A percentile compares a stretch with the other conserved stretches of the same genome.
Conservation (phyloP, 2,888 invertebrate genomes). For the Xestia rhomboidea region DNA sequence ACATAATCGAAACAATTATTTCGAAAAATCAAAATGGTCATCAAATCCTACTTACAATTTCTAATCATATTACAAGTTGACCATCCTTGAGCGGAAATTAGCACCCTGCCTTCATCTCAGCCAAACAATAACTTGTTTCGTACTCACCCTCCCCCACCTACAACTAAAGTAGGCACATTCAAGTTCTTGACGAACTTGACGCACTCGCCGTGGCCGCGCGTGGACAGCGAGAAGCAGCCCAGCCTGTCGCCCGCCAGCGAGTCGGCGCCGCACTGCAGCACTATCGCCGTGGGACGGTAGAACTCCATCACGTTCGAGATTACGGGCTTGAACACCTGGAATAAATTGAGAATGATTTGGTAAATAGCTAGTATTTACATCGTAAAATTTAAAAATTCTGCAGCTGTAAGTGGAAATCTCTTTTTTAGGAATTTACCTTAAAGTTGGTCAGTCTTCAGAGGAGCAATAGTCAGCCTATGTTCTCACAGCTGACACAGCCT, state of each 20-base stretch:
- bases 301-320: slow-evolving; percentile 98
- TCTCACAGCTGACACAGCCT: not conserved
- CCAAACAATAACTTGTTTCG: not conserved
- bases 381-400: not conserved
- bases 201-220: slow-evolving; percentile 99
- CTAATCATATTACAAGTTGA: not conserved
- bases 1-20: not conserved
- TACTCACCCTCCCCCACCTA: slow-evolving; percentile 93
- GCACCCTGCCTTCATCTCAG: not conserved
- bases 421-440: not conserved
- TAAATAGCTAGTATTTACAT: not conserved
- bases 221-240: slow-evolving; percentile 98
- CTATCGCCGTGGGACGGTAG: slow-evolving; percentile 98
- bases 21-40: not conserved
- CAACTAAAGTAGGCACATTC: slow-evolving; percentile 97
- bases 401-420: not conserved
- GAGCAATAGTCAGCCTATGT: not conserved
- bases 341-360: slow-evolving; percentile 18
- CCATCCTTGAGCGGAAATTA: not conserved
- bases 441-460: not conserved
- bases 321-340: slow-evolving; percentile 97
- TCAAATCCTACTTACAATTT: not conserved
- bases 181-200: slow-evolving; percentile 98
- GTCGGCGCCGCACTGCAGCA: slow-evolving; percentile 99
- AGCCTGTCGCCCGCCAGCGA: slow-evolving; percentile 98